phyloP scores from a whole-genome alignment of 2,888 invertebrate genomes.

The Nemurella pictetii region DNA sequence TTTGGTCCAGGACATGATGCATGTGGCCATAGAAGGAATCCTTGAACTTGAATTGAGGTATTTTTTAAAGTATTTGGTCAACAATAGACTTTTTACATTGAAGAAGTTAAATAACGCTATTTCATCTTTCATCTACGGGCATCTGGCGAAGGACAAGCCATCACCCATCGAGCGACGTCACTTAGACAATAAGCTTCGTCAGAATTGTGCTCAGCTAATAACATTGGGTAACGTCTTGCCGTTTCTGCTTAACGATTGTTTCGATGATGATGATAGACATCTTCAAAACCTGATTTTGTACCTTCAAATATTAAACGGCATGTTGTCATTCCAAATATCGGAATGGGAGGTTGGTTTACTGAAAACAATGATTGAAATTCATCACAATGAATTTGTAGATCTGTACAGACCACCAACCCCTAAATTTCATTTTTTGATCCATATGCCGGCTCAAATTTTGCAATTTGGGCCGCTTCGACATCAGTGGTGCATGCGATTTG shows the following conservation, averaged over 20 bases:
- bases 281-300: conserved; percentile 38
- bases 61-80: neutral
- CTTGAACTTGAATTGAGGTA: conserved; percentile 2
- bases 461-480: conserved; percentile 42
- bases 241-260: conserved; percentile 43
- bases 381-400: conserved; percentile 36
- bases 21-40: neutral
- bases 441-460: conserved; percentile 41
- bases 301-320: conserved; percentile 43
- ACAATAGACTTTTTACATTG: conserved; percentile 34
- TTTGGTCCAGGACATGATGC: neutral
- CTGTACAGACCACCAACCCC: conserved; percentile 43
- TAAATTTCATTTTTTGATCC: conserved; percentile 43
- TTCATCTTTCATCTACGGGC: conserved; percentile 42
- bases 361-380: conserved; percentile 42
- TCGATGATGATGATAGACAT: conserved; percentile 27
- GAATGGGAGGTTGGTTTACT: conserved; percentile 36
- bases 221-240: conserved; percentile 42
- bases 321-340: conserved; percentile 43
- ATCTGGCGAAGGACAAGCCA: conserved; percentile 44
- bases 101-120: conserved; percentile 43
- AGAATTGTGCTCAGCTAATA: conserved; percentile 44
- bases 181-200: conserved; percentile 39
- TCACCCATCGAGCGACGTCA: conserved; percentile 39
- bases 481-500: conserved; percentile 44